A percentile compares a stretch with the other conserved stretches of the same genome.
phyloP scores from a whole-genome alignment of 1,140 invertebrate genomes.

The Cydia pomonella region DNA sequence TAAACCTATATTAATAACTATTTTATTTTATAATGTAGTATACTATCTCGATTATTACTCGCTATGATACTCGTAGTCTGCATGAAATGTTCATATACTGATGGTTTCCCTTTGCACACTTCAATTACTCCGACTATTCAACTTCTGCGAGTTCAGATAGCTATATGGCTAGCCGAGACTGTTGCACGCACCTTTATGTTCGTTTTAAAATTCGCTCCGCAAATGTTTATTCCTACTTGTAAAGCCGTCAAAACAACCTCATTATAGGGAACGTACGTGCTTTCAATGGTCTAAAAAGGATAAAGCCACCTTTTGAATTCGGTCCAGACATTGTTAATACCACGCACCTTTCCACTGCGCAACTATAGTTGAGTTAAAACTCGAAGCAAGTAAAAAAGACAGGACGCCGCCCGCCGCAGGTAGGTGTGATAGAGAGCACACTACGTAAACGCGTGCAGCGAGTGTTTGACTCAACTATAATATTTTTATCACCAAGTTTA shows the following conservation, averaged over 20 bases:
- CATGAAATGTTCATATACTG: too few species aligned
- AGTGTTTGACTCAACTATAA: background rate
- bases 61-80: too few species aligned
- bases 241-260: constrained; percentile 22
- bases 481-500: constrained; percentile 24
- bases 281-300: constrained; percentile 21
- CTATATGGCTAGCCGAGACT: background rate
- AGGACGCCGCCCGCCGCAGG: too few species aligned
- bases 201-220: background rate
- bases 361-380: background rate
- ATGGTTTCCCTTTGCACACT: too few species aligned
- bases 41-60: too few species aligned
- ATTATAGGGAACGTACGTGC: background rate
- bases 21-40: too few species aligned
- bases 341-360: constrained; percentile 8
- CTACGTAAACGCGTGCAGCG: too few species aligned
- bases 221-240: constrained; percentile 15
- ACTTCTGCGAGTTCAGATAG: background rate
- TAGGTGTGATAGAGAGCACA: too few species aligned
- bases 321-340: constrained; percentile 22
- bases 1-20: too few species aligned
- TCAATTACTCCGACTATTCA: too few species aligned
- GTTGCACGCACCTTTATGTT: background rate
- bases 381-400: too few species aligned
- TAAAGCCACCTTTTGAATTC: constrained; percentile 23